Percentiles rank a stretch among this genome's conserved stretches.
phyloP scores from a whole-genome alignment of 2,113 vertebrate genomes.

The Leucoraja erinaceus region DNA sequence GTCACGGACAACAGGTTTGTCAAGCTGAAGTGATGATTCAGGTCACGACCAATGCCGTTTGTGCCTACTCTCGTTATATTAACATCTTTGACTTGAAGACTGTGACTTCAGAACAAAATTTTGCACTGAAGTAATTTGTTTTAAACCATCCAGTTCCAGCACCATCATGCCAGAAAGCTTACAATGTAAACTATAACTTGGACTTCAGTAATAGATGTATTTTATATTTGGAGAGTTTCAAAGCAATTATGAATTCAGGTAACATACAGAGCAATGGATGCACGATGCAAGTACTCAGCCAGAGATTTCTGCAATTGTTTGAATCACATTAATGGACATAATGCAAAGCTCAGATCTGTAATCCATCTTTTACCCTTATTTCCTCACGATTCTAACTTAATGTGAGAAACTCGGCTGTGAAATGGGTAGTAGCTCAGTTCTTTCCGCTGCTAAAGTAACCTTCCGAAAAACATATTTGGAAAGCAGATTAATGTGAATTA shows the following conservation, averaged over 20 bases:
- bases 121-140: not conserved
- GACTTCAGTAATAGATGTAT: not conserved
- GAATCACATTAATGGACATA: not conserved
- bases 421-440: not conserved
- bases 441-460: not conserved
- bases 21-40: slow-evolving; percentile 47
- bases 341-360: not conserved
- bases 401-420: not conserved
- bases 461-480: not conserved
- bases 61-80: slow-evolving; percentile 38
- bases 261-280: not conserved
- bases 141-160: not conserved
- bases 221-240: not conserved
- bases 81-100: slow-evolving; percentile 3
- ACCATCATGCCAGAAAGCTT: not conserved
- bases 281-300: no score
- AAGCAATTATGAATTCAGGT: not conserved
- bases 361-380: not conserved
- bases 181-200: not conserved
- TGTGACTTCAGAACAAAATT: not conserved
- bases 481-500: not conserved
- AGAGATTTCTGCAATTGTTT: not conserved
- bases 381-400: not conserved
- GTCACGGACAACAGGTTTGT: slow-evolving; percentile 49
- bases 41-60: slow-evolving; percentile 45